A percentile compares a stretch with the other conserved stretches of the same genome.
Conservation (phyloP, 2,888 invertebrate genomes). For the Xestia ashworthii region DNA sequence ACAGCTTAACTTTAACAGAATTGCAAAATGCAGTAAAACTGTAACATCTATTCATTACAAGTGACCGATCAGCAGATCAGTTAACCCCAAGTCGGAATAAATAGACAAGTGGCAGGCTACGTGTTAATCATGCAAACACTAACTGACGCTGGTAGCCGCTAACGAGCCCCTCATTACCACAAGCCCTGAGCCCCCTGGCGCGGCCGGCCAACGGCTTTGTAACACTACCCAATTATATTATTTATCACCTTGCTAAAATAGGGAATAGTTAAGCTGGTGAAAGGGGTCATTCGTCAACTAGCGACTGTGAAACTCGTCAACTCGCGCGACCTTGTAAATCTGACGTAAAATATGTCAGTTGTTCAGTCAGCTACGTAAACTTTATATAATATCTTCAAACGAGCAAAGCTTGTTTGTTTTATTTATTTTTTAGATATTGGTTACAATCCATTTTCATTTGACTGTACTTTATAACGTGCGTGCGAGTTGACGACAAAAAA, state of each 20-base stretch:
- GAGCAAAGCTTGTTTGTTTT: too few species aligned
- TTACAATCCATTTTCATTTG: too few species aligned
- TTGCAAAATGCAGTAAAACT: background rate
- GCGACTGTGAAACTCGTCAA: too few species aligned
- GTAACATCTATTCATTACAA: background rate
- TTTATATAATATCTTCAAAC: too few species aligned
- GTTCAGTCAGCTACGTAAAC: too few species aligned
- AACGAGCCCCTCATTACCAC: slow-evolving; percentile 63
- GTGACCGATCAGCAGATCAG: slow-evolving; percentile 11
- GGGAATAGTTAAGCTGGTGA: slow-evolving; percentile 9
- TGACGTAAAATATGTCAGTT: too few species aligned
- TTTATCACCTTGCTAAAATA: slow-evolving; percentile 30
- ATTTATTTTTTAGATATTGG: too few species aligned
- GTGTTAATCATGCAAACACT: slow-evolving; percentile 58
- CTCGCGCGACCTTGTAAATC: too few species aligned
- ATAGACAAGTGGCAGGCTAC: slow-evolving; percentile 22
- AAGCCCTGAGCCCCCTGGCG: slow-evolving; percentile 19
- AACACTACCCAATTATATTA: slow-evolving; percentile 40
- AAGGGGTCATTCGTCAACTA: background rate
- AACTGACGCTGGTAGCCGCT: slow-evolving; percentile 51
- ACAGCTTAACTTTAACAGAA: background rate
- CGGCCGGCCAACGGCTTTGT: slow-evolving; percentile 31
- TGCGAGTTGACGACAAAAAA: too few species aligned
- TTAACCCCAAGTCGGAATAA: slow-evolving; percentile 20
- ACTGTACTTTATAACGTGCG: too few species aligned